Conservation (phyloP, 2,888 invertebrate species). For the Heliconius cydno region DNA sequence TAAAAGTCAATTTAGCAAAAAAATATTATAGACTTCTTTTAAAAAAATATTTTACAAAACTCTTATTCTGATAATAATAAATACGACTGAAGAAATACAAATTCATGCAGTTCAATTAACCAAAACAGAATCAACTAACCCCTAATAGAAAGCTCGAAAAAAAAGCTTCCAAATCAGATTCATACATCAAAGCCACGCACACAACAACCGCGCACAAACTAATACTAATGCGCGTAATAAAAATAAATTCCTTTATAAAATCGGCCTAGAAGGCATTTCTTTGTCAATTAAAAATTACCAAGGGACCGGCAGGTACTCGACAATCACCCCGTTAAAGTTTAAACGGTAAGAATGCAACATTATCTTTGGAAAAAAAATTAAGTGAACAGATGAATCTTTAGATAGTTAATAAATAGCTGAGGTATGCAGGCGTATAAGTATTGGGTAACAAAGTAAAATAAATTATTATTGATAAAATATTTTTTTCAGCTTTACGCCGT, state of each 20-base stretch:
- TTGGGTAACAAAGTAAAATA: background rate
- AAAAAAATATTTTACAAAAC: too few species aligned
- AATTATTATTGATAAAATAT: background rate
- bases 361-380: conserved; percentile 1
- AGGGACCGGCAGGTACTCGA: conserved; percentile 73
- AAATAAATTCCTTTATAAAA: conserved; percentile 79
- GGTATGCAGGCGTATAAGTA: background rate
- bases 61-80: too few species aligned
- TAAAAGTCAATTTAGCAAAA: too few species aligned
- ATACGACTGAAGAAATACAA: too few species aligned
- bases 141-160: background rate
- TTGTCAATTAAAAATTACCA: conserved; percentile 82
- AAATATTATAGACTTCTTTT: too few species aligned
- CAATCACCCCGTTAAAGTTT: conserved; percentile 50
- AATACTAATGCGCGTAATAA: conserved; percentile 70
- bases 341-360: conserved; percentile 27
- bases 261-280: conserved; percentile 70
- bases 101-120: background rate
- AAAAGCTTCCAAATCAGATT: background rate
- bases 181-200: conserved; percentile 50
- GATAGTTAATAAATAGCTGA: conserved; percentile 5
- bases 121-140: background rate
- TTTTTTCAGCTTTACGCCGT: background rate
- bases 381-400: conserved; percentile 1
- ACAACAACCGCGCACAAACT: conserved; percentile 52